These are phyloP conservation scores for Cordilura impudica DNA, from an alignment of 2,888 invertebrate genomes.

Conservation along the genomic window DNA sequence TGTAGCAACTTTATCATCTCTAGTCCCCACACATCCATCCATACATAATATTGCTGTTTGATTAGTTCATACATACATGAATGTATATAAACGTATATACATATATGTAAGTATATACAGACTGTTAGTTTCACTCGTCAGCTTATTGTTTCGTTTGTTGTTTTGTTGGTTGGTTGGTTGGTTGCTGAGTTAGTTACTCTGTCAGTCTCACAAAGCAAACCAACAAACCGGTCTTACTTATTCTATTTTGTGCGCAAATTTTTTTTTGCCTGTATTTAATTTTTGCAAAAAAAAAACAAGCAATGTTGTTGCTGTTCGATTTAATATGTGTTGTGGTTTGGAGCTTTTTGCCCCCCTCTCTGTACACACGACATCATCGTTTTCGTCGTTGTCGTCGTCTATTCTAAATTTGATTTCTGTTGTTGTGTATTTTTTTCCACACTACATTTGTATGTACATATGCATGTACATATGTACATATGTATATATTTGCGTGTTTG, in stretches of 20 bases:
- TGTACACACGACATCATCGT: neutral
- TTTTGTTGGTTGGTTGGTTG: slow-evolving; percentile 1
- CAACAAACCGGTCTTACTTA: slow-evolving; percentile 28
- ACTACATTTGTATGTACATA: slow-evolving; percentile 36
- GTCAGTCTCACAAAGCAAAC: neutral
- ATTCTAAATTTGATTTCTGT: slow-evolving; percentile 46
- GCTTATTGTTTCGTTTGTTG: neutral
- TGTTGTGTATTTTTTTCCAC: slow-evolving; percentile 22
- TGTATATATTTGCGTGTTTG: slow-evolving; percentile 15
- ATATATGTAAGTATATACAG: too few relatives aligned
- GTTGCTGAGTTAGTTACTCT: neutral
- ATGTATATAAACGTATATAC: too few relatives aligned
- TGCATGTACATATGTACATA: neutral
- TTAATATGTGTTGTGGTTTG: slow-evolving; percentile 12
- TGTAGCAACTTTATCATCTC: neutral
- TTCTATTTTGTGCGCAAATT: slow-evolving; percentile 36
- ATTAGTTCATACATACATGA: neutral
- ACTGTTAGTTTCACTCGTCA: slow-evolving; percentile 11
- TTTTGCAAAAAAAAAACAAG: slow-evolving; percentile 25
- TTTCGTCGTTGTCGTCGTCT: slow-evolving; percentile 13
- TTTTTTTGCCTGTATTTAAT: slow-evolving; percentile 1
- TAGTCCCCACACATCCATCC: neutral
- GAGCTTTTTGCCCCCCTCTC: neutral
- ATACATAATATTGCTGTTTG: slow-evolving; percentile 3
- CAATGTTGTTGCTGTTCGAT: neutral